Evolutionary conservation across 53 echinoderm and acorn worm species (phyloP).

Genomic region (Arbacia lixula): DNA sequence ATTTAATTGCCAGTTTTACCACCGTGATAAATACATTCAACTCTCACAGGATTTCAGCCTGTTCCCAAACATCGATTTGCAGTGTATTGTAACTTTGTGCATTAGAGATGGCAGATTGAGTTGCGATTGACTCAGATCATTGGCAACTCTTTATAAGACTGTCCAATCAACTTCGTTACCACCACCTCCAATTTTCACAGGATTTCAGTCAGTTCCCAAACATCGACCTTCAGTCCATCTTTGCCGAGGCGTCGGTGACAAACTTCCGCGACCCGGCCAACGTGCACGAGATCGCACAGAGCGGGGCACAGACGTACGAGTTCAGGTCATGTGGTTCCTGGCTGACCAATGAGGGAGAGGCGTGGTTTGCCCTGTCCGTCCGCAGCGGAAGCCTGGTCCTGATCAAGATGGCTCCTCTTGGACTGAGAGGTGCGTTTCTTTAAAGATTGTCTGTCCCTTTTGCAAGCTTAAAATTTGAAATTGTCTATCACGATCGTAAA

Average conservation of each 20-base stretch:
- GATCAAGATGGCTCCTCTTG: conserved; percentile 83
- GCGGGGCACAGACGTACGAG: conserved; percentile 77
- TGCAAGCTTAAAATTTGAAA: too few relatives aligned
- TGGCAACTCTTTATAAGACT: too few relatives aligned
- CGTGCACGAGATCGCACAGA: conserved; percentile 79
- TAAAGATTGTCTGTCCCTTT: too few relatives aligned
- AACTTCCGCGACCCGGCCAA: conserved; percentile 85
- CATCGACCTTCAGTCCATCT: conserved; percentile 74
- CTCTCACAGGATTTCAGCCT: too few relatives aligned
- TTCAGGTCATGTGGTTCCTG: conserved; percentile 87
- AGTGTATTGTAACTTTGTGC: too few relatives aligned
- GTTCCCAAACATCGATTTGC: too few relatives aligned
- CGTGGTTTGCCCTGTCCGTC: conserved; percentile 85
- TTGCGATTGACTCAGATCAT: too few relatives aligned
- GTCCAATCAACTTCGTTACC: too few relatives aligned
- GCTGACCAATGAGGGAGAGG: conserved; percentile 88
- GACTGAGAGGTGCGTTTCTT: conserved; percentile 94
- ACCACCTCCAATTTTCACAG: conserved; percentile 24
- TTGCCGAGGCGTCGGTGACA: conserved; percentile 88
- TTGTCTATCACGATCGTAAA: too few relatives aligned
- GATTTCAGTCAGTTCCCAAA: conserved; percentile 39
- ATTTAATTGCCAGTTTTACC: too few relatives aligned
- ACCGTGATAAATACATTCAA: too few relatives aligned
- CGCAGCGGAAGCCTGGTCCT: conserved; percentile 77
- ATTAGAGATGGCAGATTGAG: too few relatives aligned